Evolutionary conservation across 2,888 invertebrate species (phyloP).

Genomic region (Andrena fulva): DNA sequence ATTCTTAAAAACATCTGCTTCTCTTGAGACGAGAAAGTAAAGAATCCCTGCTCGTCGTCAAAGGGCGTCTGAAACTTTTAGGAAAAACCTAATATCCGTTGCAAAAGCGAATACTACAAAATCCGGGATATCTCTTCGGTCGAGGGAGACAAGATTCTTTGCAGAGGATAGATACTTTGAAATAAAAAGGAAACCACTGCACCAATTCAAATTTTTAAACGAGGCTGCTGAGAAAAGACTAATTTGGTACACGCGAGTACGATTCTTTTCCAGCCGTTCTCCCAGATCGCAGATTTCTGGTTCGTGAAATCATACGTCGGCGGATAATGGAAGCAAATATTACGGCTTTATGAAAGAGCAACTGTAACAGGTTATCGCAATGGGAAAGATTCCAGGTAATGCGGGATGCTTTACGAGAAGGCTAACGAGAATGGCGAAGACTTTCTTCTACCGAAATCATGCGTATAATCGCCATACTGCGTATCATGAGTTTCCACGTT

Average conservation of each 20-base stretch:
- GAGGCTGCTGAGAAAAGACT: background rate
- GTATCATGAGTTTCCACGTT: slow-evolving; percentile 56
- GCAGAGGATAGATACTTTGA: slow-evolving; percentile 12
- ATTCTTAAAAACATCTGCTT: background rate
- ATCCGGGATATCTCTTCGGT: slow-evolving; percentile 10
- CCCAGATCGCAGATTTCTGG: background rate
- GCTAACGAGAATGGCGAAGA: slow-evolving; percentile 49
- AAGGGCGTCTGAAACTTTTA: slow-evolving; percentile 5
- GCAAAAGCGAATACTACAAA: background rate
- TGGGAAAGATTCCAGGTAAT: slow-evolving; percentile 22
- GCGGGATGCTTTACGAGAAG: slow-evolving; percentile 38
- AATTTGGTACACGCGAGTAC: slow-evolving; percentile 6
- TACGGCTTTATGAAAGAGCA: slow-evolving; percentile 15
- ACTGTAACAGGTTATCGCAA: background rate
- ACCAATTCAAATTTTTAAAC: background rate
- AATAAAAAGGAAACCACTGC: background rate
- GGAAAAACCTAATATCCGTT: slow-evolving; percentile 15
- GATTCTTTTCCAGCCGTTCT: background rate
- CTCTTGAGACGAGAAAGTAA: background rate
- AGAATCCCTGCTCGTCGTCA: background rate
- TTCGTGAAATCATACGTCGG: slow-evolving; percentile 8
- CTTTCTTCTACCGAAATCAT: slow-evolving; percentile 42
- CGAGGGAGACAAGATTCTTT: background rate
- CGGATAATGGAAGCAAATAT: background rate
- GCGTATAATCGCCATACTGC: slow-evolving; percentile 55